These are phyloP conservation scores for Chloroceryle aenea DNA, from an alignment of 2,113 vertebrate genomes.

Conservation along the genomic window DNA sequence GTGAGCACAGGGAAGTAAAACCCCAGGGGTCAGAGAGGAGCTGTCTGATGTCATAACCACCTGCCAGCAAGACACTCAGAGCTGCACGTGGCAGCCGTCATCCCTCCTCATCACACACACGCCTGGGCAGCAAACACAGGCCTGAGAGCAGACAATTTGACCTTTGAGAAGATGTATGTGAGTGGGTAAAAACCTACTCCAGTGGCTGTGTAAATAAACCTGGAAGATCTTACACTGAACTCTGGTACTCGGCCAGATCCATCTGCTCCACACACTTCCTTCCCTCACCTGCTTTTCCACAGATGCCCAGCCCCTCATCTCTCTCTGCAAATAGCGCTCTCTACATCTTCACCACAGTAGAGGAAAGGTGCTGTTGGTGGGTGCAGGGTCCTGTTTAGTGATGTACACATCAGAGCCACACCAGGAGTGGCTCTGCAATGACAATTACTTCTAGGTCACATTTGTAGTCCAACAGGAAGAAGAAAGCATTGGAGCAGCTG, in stretches of 20 bases:
- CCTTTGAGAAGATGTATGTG: not conserved
- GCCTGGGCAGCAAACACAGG: accelerated
- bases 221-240: not conserved
- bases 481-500: not conserved
- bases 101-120: not conserved
- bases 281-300: not conserved
- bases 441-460: not conserved
- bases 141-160: not conserved
- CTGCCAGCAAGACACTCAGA: not conserved
- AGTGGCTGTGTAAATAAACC: not conserved
- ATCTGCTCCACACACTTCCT: not conserved
- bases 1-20: not conserved
- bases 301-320: not conserved
- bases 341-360: not conserved
- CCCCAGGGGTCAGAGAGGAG: not conserved
- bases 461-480: not conserved
- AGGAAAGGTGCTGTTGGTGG: not conserved
- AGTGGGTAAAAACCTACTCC: not conserved
- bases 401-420: not conserved
- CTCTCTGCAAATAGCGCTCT: not conserved
- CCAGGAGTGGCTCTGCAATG: not conserved
- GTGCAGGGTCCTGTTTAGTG: accelerated
- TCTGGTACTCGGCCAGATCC: not conserved
- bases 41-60: not conserved
- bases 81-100: accelerated